phyloP scores from a whole-genome alignment of 2,113 vertebrate genomes.

The Nycticorax nycticorax region DNA sequence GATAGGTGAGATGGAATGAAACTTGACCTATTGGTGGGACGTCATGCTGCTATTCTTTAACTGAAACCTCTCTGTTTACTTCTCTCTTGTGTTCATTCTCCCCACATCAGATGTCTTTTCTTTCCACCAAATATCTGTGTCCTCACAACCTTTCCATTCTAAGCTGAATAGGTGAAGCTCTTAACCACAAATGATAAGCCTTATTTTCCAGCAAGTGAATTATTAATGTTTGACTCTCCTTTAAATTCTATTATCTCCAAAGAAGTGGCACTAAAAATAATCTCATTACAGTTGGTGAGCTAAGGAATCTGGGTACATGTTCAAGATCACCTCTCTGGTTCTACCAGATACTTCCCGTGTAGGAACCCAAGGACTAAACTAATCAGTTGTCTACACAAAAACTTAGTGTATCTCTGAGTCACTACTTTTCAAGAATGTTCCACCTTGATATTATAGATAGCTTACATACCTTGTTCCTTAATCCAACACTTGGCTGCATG shows the following conservation, averaged over 20 bases:
- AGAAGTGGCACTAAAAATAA: background rate
- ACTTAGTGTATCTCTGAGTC: background rate
- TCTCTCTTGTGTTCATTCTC: background rate
- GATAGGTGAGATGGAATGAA: background rate
- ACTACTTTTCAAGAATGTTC: background rate
- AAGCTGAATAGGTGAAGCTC: background rate
- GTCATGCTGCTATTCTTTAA: background rate
- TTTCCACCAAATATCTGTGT: background rate
- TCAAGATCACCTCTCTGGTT: background rate
- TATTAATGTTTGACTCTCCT: background rate
- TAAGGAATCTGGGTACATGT: background rate
- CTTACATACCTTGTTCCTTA: background rate
- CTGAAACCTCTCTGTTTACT: background rate
- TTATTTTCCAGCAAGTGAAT: background rate
- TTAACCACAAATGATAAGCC: background rate
- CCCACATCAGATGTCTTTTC: background rate
- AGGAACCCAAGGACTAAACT: background rate
- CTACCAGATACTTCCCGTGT: background rate
- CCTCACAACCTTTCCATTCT: background rate
- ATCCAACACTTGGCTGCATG: background rate
- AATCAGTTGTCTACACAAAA: background rate
- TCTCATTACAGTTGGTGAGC: background rate
- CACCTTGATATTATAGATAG: background rate
- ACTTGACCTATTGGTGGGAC: background rate
- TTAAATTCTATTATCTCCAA: background rate